Conservation (phyloP, 2,888 invertebrate species). For the Gymnocheta viridis region DNA sequence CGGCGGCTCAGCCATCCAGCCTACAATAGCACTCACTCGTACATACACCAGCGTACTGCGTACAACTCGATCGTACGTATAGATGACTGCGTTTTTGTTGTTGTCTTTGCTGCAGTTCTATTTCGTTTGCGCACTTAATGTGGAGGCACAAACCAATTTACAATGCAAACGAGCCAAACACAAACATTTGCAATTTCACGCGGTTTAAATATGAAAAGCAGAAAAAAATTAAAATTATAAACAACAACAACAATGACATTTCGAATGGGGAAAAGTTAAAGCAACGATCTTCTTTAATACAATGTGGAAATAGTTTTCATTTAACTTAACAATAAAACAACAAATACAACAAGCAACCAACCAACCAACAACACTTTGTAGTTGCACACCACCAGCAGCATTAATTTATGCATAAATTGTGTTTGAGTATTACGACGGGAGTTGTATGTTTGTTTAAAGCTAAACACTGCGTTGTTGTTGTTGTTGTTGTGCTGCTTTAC, state of each 20-base stretch:
- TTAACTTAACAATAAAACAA: neutral
- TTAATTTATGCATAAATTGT: slow-evolving; percentile 19
- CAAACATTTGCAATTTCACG: slow-evolving; percentile 69
- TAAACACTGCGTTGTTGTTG: slow-evolving; percentile 1
- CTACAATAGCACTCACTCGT: neutral
- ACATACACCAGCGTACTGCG: neutral
- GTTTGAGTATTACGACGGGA: neutral
- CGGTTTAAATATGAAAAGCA: slow-evolving; percentile 48
- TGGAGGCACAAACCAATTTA: slow-evolving; percentile 67
- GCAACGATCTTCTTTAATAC: slow-evolving; percentile 21
- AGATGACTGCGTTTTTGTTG: slow-evolving; percentile 30
- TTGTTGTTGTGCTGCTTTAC: neutral
- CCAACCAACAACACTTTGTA: neutral
- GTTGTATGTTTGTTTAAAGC: neutral
- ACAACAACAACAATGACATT: neutral
- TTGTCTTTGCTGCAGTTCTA: slow-evolving; percentile 44
- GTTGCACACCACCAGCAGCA: neutral
- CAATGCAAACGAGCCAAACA: slow-evolving; percentile 68
- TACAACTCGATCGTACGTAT: slow-evolving; percentile 9
- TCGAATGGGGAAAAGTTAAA: slow-evolving; percentile 42
- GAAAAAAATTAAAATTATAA: slow-evolving; percentile 39
- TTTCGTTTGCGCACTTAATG: slow-evolving; percentile 32
- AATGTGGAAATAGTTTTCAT: slow-evolving; percentile 59
- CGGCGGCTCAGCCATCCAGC: slow-evolving; percentile 2
- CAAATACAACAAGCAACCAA: slow-evolving; percentile 8